A percentile compares a stretch with the other conserved stretches of the same genome.
Evolutionary conservation across 2,113 vertebrate genomes (phyloP).

Genomic region (Carassius carassius): DNA sequence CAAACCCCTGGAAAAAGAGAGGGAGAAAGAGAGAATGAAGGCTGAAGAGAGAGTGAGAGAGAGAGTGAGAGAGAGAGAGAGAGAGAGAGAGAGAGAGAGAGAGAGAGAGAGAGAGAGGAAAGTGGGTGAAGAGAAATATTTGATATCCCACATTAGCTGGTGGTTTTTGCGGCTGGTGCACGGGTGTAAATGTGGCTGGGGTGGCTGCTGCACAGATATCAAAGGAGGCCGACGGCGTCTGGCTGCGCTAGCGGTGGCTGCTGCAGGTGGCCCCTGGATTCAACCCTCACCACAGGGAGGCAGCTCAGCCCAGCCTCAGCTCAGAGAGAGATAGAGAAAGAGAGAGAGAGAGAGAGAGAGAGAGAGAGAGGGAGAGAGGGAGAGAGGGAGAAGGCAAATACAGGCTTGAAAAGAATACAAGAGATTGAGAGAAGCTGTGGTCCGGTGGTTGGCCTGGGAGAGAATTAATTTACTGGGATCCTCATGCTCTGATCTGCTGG

Average conservation of each 20-base stretch:
- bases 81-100: conserved; percentile 23
- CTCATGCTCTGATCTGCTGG: conserved; percentile 19
- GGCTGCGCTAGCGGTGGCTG: conserved; percentile 80
- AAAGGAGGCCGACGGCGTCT: conserved; percentile 86
- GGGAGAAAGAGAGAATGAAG: conserved; percentile 28
- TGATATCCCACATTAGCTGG: conserved; percentile 80
- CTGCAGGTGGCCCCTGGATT: conserved; percentile 88
- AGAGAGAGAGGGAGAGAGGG: conserved; percentile 42
- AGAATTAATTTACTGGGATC: conserved; percentile 19
- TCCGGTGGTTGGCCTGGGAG: conserved; percentile 32
- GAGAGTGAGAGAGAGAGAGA: conserved; percentile 54
- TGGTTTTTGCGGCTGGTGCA: conserved; percentile 74
- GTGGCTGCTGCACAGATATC: conserved; percentile 83
- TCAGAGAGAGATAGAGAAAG: conserved; percentile 41
- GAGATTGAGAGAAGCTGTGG: conserved; percentile 39
- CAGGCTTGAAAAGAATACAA: conserved; percentile 45
- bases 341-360: conserved; percentile 26
- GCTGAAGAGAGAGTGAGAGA: conserved; percentile 49
- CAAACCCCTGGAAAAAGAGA: conserved; percentile 63
- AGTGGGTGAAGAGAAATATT: conserved; percentile 66
- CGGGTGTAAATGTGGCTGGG: conserved; percentile 82
- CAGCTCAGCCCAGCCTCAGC: conserved; percentile 68
- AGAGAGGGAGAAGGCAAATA: conserved; percentile 45
- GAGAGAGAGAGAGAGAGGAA: conserved; percentile 57
- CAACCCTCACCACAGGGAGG: conserved; percentile 87